Evolutionary conservation across 2,888 invertebrate species (phyloP).

Genomic region (Caradrina kadenii): DNA sequence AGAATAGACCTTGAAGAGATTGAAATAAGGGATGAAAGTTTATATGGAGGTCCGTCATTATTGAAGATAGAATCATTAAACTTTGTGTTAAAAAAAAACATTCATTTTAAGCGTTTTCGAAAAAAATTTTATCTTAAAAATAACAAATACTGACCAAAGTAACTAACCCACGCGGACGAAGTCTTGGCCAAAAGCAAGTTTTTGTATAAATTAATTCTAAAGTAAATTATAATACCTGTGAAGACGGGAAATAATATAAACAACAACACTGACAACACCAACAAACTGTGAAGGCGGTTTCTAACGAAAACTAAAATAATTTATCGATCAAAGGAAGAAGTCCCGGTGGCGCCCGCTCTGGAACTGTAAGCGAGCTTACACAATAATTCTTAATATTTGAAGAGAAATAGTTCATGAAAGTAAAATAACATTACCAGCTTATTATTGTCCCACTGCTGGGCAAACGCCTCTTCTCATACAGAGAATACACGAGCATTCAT

Average conservation of each 20-base stretch:
- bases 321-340: slow-evolving; percentile 45
- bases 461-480: no score
- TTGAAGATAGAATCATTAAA: no score
- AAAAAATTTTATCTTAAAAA: no score
- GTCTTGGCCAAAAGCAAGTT: not conserved
- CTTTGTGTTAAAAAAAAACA: no score
- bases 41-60: no score
- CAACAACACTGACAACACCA: slow-evolving; percentile 10
- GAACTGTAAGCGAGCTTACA: slow-evolving; percentile 44
- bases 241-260: slow-evolving; percentile 5
- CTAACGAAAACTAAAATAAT: slow-evolving; percentile 43
- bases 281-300: slow-evolving; percentile 22
- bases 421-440: slow-evolving; percentile 3
- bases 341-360: slow-evolving; percentile 13
- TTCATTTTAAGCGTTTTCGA: no score
- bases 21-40: no score
- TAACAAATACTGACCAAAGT: no score
- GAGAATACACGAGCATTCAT: no score
- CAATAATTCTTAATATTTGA: slow-evolving; percentile 33
- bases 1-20: no score
- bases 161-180: no score
- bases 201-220: not conserved
- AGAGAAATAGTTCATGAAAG: slow-evolving; percentile 42
- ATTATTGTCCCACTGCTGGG: no score
- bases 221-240: slow-evolving; percentile 8